phyloP scores from a whole-genome alignment of 2,113 vertebrate species.

The Cyanoliseus patagonus region DNA sequence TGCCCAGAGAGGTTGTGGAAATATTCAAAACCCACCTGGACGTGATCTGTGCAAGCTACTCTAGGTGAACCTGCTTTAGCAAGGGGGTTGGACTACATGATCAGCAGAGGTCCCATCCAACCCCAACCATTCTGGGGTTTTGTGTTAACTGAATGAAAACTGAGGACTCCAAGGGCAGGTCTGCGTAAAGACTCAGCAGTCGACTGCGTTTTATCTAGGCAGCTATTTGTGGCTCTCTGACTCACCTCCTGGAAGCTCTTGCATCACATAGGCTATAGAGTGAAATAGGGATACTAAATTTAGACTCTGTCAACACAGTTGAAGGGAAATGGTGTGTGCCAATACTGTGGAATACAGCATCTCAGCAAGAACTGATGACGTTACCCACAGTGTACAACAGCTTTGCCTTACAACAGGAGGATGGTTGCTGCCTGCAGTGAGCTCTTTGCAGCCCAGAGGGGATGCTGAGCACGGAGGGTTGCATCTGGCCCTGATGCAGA shows the following conservation, averaged over 20 bases:
- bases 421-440: not conserved
- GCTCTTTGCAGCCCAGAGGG: not conserved
- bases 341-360: not conserved
- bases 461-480: rapidly evolving
- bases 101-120: not conserved
- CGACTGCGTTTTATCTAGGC: not conserved
- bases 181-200: not conserved
- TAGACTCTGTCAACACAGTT: not conserved
- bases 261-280: not conserved
- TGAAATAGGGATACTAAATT: conserved; percentile 7
- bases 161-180: not conserved
- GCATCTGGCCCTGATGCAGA: not conserved
- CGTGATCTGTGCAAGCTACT: not conserved
- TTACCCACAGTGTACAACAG: not conserved
- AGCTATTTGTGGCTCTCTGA: conserved; percentile 31
- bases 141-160: not conserved
- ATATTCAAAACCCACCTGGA: not conserved
- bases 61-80: not conserved
- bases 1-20: not conserved
- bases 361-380: not conserved
- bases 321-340: not conserved
- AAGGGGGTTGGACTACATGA: not conserved
- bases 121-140: not conserved
- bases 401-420: not conserved
- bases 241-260: conserved; percentile 5